phyloP scores from a whole-genome alignment of 1,140 invertebrate species.

The Eurytemora carolleeae region DNA sequence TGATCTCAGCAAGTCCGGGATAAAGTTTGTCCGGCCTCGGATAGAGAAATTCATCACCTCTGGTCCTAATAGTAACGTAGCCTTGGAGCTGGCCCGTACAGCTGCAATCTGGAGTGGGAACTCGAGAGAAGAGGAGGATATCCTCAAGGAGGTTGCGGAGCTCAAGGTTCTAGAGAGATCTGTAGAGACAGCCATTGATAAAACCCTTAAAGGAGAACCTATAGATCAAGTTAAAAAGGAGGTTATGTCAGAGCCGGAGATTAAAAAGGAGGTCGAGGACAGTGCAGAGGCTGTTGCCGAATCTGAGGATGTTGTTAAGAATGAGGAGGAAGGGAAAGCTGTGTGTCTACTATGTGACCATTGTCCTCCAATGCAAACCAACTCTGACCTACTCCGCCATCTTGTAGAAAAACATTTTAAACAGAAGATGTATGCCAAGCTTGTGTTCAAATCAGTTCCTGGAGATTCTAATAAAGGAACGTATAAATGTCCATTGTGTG shows the following conservation, averaged over 20 bases:
- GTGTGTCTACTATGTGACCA: constrained; percentile 13
- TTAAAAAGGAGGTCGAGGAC: constrained; percentile 3
- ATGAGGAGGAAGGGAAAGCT: not conserved
- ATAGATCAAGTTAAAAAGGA: not conserved
- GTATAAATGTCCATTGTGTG: constrained; percentile 9
- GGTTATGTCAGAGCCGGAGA: not conserved
- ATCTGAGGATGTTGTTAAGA: not conserved
- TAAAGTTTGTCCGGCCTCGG: not conserved
- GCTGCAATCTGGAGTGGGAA: not conserved
- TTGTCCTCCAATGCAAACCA: not conserved
- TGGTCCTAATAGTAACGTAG: not conserved
- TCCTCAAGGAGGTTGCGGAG: not conserved
- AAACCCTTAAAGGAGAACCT: not conserved
- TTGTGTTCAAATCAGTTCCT: not conserved
- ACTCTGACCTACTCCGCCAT: constrained; percentile 1
- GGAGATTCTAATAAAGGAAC: not conserved
- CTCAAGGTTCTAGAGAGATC: not conserved
- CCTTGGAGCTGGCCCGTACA: not conserved
- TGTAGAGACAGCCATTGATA: not conserved
- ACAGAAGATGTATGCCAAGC: constrained; percentile 1
- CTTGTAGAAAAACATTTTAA: constrained; percentile 6
- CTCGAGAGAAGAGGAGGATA: not conserved
- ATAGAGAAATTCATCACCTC: not conserved
- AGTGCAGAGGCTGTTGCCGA: not conserved
- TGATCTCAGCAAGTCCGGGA: not conserved